phyloP scores from a whole-genome alignment of 1,140 invertebrate species.

The Galleria mellonella region DNA sequence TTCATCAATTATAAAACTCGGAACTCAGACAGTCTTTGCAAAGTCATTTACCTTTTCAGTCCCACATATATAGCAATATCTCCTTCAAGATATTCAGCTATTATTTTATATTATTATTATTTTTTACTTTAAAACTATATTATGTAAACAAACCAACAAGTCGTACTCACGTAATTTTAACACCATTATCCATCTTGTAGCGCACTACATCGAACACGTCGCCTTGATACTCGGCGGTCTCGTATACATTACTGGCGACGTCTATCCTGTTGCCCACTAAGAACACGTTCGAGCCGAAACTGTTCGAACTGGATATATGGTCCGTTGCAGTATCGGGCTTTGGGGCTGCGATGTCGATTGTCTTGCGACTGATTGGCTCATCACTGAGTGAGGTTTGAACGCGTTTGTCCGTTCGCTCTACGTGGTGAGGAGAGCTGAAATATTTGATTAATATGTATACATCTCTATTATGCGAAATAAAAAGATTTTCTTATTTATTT shows the following conservation, averaged over 20 bases:
- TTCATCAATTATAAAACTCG: no score
- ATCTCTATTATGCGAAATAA: no score
- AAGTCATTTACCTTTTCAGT: no score
- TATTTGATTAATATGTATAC: neutral
- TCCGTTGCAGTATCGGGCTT: slow-evolving; percentile 33
- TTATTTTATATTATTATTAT: no score
- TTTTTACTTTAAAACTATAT: no score
- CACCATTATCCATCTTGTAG: slow-evolving; percentile 79
- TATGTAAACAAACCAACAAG: no score
- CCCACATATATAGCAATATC: no score
- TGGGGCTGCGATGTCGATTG: slow-evolving; percentile 23
- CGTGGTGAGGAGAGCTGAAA: slow-evolving; percentile 35
- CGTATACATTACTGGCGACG: slow-evolving; percentile 70
- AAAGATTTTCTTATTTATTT: no score
- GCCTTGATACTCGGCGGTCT: slow-evolving; percentile 35
- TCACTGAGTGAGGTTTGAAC: slow-evolving; percentile 54
- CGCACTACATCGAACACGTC: slow-evolving; percentile 78
- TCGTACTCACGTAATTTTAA: slow-evolving; percentile 57
- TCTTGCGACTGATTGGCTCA: slow-evolving; percentile 38
- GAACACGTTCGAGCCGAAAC: slow-evolving; percentile 87
- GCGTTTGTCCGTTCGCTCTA: slow-evolving; percentile 38
- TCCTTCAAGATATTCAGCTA: neutral
- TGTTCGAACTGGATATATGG: slow-evolving; percentile 74
- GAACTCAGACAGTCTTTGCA: no score
- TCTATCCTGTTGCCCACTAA: slow-evolving; percentile 91